Base-by-base conservation (phyloP, 2,797 vertebrate genomes). In the Acipenser transmontanus region DNA sequence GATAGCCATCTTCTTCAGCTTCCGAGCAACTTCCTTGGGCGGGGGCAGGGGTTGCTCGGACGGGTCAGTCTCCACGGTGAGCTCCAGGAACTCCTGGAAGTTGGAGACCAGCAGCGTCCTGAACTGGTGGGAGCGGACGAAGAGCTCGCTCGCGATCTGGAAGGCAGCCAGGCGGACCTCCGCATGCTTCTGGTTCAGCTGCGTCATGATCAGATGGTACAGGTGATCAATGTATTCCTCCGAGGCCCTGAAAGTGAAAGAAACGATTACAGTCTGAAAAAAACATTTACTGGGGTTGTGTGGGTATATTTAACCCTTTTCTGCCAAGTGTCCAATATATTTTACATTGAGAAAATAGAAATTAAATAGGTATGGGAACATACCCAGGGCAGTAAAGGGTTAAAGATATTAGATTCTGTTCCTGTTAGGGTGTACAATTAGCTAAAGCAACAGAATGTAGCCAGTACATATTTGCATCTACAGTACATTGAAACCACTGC, bases 151-250 rank as follows among this genome's bases (percentile, higher is more conserved):
- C 64, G 85, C 54, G 0, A 94, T 76, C 74, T 95, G 95, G 75
- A 99, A 95, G 7, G 95, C 91, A 0, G 96, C 94, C 17, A 98
- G 84, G 49, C 96, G 90, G 72, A 98, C 76, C 84, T 98, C 91
- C 0, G 93, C 88, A 0, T 99, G 97, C 0, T 93, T 93, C 70
- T 95, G 93, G 70, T 34, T 34, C 34, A 34, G 34, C 71, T 88
- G 84, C 0, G 92, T 84, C 87, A 91, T 84, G 66, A 98, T 80
- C 51, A 92, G 85, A 78, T 89, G 91, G 65, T 94, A 95, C 6
- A 88, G 76, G 0, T 90, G 91, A 50, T 87, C 76, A 8, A 97
- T 78, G 61, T 91, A 90, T 49, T 92, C 94, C 14, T 85, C 83
- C 0, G 95, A 98, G 4, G 78, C 77, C 85, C 96, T 99, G 75